These are phyloP conservation scores for Ethmia dodecea DNA, from an alignment of 2,888 invertebrate species.

Conservation along the genomic window DNA sequence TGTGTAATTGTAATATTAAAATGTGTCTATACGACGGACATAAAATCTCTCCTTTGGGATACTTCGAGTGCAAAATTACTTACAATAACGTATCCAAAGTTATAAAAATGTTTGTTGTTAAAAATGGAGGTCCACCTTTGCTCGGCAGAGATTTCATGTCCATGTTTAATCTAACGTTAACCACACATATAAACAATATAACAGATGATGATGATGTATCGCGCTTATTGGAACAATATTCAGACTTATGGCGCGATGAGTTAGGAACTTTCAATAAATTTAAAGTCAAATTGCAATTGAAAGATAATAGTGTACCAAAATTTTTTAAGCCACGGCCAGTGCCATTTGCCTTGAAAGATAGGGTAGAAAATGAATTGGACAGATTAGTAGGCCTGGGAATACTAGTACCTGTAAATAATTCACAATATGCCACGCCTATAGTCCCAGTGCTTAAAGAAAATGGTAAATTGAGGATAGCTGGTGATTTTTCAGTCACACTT, in stretches of 20 bases:
- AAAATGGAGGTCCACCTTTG: slow-evolving; percentile 19
- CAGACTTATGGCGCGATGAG: slow-evolving; percentile 16
- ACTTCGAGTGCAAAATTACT: slow-evolving; percentile 6
- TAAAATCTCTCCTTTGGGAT: slow-evolving; percentile 20
- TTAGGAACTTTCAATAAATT: slow-evolving; percentile 19
- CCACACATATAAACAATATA: slow-evolving; percentile 4
- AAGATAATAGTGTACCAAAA: slow-evolving; percentile 14
- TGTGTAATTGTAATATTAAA: slow-evolving; percentile 12
- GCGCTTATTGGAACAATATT: slow-evolving; percentile 5
- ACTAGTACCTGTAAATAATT: slow-evolving; percentile 18
- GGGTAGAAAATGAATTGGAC: slow-evolving; percentile 23
- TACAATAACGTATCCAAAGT: slow-evolving; percentile 9
- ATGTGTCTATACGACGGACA: slow-evolving; percentile 24
- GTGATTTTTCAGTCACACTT: slow-evolving; percentile 20
- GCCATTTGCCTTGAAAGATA: slow-evolving; percentile 24
- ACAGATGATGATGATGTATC: slow-evolving; percentile 3
- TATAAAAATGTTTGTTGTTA: slow-evolving; percentile 19
- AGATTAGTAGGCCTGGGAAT: slow-evolving; percentile 20
- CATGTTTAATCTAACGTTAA: slow-evolving; percentile 12
- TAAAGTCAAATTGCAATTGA: slow-evolving; percentile 14
- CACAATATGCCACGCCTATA: slow-evolving; percentile 21
- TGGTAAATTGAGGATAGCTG: slow-evolving; percentile 15
- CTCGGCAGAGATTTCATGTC: slow-evolving; percentile 18
- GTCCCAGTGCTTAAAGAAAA: slow-evolving; percentile 19
- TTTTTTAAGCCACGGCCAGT: slow-evolving; percentile 24